Base-by-base conservation (phyloP, 2,888 invertebrate genomes). In the Ormyrus labotus region DNA sequence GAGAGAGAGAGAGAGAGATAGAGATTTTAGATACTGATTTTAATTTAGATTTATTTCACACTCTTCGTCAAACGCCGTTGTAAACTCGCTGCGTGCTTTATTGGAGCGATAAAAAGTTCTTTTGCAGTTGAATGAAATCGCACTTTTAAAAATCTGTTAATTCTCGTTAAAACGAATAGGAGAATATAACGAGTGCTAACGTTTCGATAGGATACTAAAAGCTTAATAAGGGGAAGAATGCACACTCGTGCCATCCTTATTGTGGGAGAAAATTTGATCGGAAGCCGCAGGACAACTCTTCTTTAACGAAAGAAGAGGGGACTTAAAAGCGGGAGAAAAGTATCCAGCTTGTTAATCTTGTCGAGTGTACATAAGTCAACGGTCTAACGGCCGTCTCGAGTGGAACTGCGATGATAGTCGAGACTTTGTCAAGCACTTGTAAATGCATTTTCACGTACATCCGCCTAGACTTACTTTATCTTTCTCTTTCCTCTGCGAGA, bases 311-410 rank as follows among this genome's bases (percentile, higher is more conserved):
- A n/a, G 6, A 51, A 58, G 11, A 10, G 6, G n/a, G n/a, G 64
- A 64, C 34, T 64, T n/a, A 48, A 64, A 48, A 11, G 11, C n/a
- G n/a, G 47, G 48, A 64, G 48, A 84, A 84, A 83, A 83, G 83
- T 80, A 85, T 84, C 64, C 83, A 82, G 87, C 85, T 87, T 87
- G 88, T 88, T 88, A 88, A 89, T 86, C 84, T 86, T 85, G 83
- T 64, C 48, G 86, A 84, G 87, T 86, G 86, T 83, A 87, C 85
- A 87, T 84, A 84, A 85, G 87, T 87, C 87, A 85, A 87, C 86
- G 87, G 82, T 83, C 86, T 85, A 86, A 87, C 86, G 85, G 86
- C 85, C 85, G 87, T 88, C 88, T 87, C 88, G 84, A 88, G 87
- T 87, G 87, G 85, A 83, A 76, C 85, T 83, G 82, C 84, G 85